Evolutionary conservation across 2,888 invertebrate species (phyloP), one percentile per base, ranked within the genome.

Genomic region (Asteroscopus sphinx): DNA sequence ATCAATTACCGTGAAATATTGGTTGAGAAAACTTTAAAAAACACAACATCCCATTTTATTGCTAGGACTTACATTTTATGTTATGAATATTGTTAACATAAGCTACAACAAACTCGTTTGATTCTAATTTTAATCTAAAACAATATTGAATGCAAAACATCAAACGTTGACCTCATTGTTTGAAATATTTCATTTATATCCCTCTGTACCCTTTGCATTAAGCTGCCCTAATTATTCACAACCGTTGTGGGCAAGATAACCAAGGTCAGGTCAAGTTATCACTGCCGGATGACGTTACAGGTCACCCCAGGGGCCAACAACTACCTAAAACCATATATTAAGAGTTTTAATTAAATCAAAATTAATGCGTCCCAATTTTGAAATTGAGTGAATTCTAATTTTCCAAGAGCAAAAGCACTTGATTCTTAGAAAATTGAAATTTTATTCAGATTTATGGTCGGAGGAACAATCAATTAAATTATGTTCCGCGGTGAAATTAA

Each of bases 221-320:
- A 42, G 33, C 60, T 40, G 12, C 11, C 26, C 42, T 37, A 51
- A 63, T 67, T 68, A 67, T 57, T 13, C 44, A 37, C 51, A 57
- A 33, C 36, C 51, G 40, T 37, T 63, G 63, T 37, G 41, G 41
- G 41, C 11, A 57, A 55, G 69, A 68, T 68, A 41, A 28, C 63
- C 12, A 69, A 46, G 66, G 69, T 63, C 69, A 52, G 57, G 69
- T 57, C 66, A 52, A 56, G 51, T 41, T 35, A 68, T 68, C 49
- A 56, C 48, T 46, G 12, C 35, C 26, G 21, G 30, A 32, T 42
- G 59, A 70, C 48, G 54, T 47, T 46, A 54, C 28, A 37, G 21
- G 40, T 55, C 66, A 30, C 25, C 12, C 21, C 46, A 26, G 28
- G 35, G 12, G 6, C 11, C 39, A 30, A 35, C 9, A 17, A 40